phyloP scores from a whole-genome alignment of 2,797 vertebrate genomes.

The Chiroxiphia lanceolata region DNA sequence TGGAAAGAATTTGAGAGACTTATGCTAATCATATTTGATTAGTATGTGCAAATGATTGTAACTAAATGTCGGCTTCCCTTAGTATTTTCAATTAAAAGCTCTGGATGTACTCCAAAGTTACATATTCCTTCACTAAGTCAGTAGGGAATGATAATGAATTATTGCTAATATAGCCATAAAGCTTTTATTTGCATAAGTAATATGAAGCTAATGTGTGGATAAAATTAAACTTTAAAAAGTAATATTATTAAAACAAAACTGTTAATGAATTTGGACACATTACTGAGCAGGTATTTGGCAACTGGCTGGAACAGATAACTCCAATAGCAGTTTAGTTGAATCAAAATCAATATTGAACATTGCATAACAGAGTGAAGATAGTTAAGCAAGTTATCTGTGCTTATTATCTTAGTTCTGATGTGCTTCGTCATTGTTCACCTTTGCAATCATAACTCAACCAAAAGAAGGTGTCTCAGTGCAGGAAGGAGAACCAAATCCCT shows the following conservation, averaged over 20 bases:
- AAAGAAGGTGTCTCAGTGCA: background rate
- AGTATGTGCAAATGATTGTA: conserved; percentile 42
- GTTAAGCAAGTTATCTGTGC: background rate
- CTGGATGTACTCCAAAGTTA: conserved; percentile 58
- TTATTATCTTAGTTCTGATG: background rate
- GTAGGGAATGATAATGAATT: conserved; percentile 65
- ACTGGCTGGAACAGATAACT: conserved; percentile 54
- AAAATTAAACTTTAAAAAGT: conserved; percentile 70
- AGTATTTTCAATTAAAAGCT: conserved; percentile 58
- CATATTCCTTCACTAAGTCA: conserved; percentile 51
- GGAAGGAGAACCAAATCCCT: background rate
- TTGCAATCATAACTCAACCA: background rate
- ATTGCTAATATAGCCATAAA: conserved; percentile 58
- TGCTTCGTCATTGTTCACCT: background rate
- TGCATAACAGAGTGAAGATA: background rate
- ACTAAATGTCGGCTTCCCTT: conserved; percentile 32
- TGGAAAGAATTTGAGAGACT: conserved; percentile 23
- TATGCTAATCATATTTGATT: conserved; percentile 60
- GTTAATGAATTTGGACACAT: conserved; percentile 59
- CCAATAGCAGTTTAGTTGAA: conserved; percentile 39
- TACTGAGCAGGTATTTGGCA: conserved; percentile 60
- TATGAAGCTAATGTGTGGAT: conserved; percentile 61
- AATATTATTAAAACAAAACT: conserved; percentile 67
- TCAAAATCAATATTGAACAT: conserved; percentile 61
- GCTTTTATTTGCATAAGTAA: conserved; percentile 71